Evolutionary conservation across 2,797 vertebrate species (phyloP).

Genomic region (Botia kubotai): DNA sequence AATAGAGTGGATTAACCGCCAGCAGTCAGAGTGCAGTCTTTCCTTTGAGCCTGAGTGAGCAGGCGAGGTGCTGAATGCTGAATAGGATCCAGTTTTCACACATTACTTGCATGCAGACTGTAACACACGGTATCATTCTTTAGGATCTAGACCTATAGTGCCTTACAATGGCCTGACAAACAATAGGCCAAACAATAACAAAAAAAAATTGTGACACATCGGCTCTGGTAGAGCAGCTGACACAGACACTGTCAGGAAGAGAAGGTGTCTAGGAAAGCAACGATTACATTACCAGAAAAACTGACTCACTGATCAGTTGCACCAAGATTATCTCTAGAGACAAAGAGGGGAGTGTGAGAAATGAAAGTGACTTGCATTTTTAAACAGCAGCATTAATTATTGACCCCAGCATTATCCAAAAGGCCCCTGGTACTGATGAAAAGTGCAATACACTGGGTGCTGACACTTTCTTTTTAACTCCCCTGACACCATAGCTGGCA

Average conservation of each 20-base stretch:
- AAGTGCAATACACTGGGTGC: slow-evolving; percentile 72
- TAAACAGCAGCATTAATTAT: slow-evolving; percentile 75
- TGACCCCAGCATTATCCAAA: slow-evolving; percentile 68
- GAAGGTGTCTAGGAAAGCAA: slow-evolving; percentile 69
- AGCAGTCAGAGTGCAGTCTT: slow-evolving; percentile 35
- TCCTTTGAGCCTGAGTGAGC: slow-evolving; percentile 23
- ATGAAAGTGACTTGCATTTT: slow-evolving; percentile 80
- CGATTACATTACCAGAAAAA: slow-evolving; percentile 83
- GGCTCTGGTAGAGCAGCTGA: slow-evolving; percentile 70
- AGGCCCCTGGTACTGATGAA: slow-evolving; percentile 72
- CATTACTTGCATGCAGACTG: slow-evolving; percentile 42
- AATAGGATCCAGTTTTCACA: slow-evolving; percentile 40
- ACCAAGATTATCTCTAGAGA: slow-evolving; percentile 65
- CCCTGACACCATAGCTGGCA: slow-evolving; percentile 78
- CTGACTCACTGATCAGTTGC: slow-evolving; percentile 79
- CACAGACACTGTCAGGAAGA: slow-evolving; percentile 73
- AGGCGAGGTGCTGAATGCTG: slow-evolving; percentile 50
- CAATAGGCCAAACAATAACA: slow-evolving; percentile 70
- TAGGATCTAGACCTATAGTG: slow-evolving; percentile 64
- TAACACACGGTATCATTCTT: slow-evolving; percentile 53
- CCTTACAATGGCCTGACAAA: slow-evolving; percentile 69
- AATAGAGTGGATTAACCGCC: slow-evolving; percentile 36
- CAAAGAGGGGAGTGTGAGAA: slow-evolving; percentile 76
- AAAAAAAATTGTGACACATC: slow-evolving; percentile 7
- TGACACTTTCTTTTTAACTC: slow-evolving; percentile 85